Evolutionary conservation across 2,888 invertebrate genomes (phyloP).

Genomic region (Acanthopleura granulata): DNA sequence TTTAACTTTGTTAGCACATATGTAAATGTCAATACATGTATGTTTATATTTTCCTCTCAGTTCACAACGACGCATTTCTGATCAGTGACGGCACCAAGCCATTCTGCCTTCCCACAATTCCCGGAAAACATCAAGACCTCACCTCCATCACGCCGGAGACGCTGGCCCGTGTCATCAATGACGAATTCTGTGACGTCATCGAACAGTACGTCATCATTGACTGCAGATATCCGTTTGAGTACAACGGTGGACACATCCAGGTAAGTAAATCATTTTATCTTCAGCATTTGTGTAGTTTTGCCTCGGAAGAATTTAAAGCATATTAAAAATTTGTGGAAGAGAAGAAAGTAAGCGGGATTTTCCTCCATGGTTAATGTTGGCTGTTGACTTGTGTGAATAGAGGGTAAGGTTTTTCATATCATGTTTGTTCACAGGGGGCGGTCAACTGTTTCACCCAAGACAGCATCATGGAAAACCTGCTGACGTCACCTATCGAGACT

Average conservation of each 20-base stretch:
- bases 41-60: not conserved
- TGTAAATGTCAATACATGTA: too few species aligned
- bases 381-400: too few species aligned
- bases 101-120: constrained; percentile 58
- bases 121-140: constrained; percentile 61
- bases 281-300: too few species aligned
- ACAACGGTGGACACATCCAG: constrained; percentile 88
- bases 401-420: too few species aligned
- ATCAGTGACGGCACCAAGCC: constrained; percentile 4
- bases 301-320: too few species aligned
- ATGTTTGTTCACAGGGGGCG: constrained; percentile 74
- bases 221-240: constrained; percentile 97
- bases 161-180: constrained; percentile 75
- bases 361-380: too few species aligned
- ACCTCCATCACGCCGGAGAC: constrained; percentile 63
- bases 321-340: too few species aligned
- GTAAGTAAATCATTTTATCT: constrained; percentile 37
- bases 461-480: constrained; percentile 78
- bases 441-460: constrained; percentile 86
- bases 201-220: constrained; percentile 84
- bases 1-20: too few species aligned
- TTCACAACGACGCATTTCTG: not conserved
- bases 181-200: constrained; percentile 78
- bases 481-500: constrained; percentile 59
- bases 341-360: too few species aligned